Percentiles rank a stretch among this genome's conserved stretches.
Conservation (phyloP, 1,140 invertebrate genomes). For the Spodoptera litura region DNA sequence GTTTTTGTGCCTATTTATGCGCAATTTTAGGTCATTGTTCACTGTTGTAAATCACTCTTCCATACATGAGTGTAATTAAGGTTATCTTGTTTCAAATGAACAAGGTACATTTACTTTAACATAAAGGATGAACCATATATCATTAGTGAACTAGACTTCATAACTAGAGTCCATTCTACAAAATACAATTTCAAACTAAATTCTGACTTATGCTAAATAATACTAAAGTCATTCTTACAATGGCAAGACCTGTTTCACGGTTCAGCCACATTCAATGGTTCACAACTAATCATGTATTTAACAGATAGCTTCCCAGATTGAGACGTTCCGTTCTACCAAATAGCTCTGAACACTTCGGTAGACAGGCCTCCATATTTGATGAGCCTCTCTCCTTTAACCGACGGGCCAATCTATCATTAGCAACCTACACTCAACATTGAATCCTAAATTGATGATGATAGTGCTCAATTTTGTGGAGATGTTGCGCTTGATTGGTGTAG, state of each 20-base stretch:
- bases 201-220: too few relatives aligned
- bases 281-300: conserved; percentile 30
- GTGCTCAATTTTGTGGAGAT: not conserved
- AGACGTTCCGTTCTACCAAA: conserved; percentile 24
- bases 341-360: conserved; percentile 16
- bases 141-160: too few relatives aligned
- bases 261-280: not conserved
- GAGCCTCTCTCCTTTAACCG: conserved; percentile 13
- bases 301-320: conserved; percentile 24
- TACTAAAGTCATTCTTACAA: not conserved
- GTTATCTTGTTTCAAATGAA: too few relatives aligned
- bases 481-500: conserved; percentile 1
- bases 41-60: too few relatives aligned
- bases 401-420: not conserved
- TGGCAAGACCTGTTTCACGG: not conserved
- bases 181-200: not conserved
- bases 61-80: too few relatives aligned
- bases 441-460: conserved; percentile 9
- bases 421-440: conserved; percentile 13
- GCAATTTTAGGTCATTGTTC: too few relatives aligned
- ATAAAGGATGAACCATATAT: too few relatives aligned
- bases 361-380: conserved; percentile 37
- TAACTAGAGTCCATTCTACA: not conserved
- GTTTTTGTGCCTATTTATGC: not conserved
- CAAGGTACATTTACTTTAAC: too few relatives aligned